A percentile compares a stretch with the other conserved stretches of the same genome.
phyloP scores from a whole-genome alignment of 2,113 vertebrate species.

The Gopherus evgoodei region DNA sequence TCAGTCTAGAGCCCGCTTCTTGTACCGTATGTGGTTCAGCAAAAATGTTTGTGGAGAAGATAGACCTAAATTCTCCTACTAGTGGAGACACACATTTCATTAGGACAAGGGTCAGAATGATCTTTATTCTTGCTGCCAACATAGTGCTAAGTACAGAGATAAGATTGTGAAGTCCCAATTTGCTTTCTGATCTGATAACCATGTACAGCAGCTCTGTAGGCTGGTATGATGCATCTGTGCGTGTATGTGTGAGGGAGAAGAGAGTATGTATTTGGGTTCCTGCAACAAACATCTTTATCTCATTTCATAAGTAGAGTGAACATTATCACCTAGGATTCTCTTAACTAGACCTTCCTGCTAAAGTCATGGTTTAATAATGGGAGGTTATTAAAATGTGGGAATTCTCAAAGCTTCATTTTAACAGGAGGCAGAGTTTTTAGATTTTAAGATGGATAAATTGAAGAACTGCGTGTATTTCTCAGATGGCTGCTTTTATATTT shows the following conservation, averaged over 20 bases:
- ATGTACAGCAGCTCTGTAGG: constrained; percentile 64
- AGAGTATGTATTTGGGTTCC: constrained; percentile 7
- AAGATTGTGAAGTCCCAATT: constrained; percentile 54
- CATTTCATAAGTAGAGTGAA: constrained; percentile 43
- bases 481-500: background rate
- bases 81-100: constrained; percentile 34
- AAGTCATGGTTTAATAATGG: constrained; percentile 44
- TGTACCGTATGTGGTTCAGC: constrained; percentile 44
- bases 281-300: constrained; percentile 58
- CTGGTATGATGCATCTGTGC: background rate
- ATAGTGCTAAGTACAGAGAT: constrained; percentile 31
- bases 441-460: background rate
- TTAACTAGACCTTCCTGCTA: constrained; percentile 53
- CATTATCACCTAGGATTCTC: constrained; percentile 60
- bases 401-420: constrained; percentile 27
- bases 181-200: constrained; percentile 59
- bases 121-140: constrained; percentile 55
- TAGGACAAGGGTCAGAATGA: constrained; percentile 41
- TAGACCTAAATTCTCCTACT: background rate
- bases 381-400: background rate
- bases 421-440: background rate
- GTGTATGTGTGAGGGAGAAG: background rate
- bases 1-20: constrained; percentile 69
- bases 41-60: constrained; percentile 48
- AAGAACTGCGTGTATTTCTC: background rate